Evolutionary conservation across 1,140 invertebrate species (phyloP), one percentile per base, ranked within the genome.

Genomic region (Centruroides sculpturatus): DNA sequence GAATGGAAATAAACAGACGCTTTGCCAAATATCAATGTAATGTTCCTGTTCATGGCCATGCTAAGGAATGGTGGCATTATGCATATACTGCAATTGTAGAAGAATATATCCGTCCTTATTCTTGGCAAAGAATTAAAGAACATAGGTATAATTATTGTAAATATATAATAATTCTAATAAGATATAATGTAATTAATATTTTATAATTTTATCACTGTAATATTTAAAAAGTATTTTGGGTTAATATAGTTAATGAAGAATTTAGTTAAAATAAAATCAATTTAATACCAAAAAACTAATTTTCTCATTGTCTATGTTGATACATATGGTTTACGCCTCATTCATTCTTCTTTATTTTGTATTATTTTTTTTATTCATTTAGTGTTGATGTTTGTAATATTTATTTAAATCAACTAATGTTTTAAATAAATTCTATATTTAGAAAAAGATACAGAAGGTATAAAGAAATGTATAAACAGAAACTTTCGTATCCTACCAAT

Each of bases 1-100:
- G 82, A 66, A 84, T 86, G 66, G 75, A 79, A 41, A 75, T 85
- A 7, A 88, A 84, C 64, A 83, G 82, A 68, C 78, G 79, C 64
- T 84, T 76, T 66, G 66, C 76, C 55, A 76, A 77, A 57, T 80
- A 75, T 66, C 74, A 76, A 57, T 78, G 79, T 0, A 69, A 70
- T 52, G 71, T 75, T 3, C 66, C 67, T 34, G 66, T 79, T 5
- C 69, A 70, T 52, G 73, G 74, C 46, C 75, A 78, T 67, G 70
- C 70, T 4, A 67, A 64, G 34, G 70, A 71, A 47, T 90, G 87
- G 86, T 92, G 88, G 88, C 78, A 76, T 48, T 90, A 90, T 69
- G 84, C 84, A 0, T 85, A 81, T 67, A 80, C 81, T 57, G 80
- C 82, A n/a, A 76, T 87, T 3, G 62, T 89, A 11, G 82, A 87